phyloP scores from a whole-genome alignment of 53 echinoderm and acorn worm genomes.

The Paelopatides confundens region DNA sequence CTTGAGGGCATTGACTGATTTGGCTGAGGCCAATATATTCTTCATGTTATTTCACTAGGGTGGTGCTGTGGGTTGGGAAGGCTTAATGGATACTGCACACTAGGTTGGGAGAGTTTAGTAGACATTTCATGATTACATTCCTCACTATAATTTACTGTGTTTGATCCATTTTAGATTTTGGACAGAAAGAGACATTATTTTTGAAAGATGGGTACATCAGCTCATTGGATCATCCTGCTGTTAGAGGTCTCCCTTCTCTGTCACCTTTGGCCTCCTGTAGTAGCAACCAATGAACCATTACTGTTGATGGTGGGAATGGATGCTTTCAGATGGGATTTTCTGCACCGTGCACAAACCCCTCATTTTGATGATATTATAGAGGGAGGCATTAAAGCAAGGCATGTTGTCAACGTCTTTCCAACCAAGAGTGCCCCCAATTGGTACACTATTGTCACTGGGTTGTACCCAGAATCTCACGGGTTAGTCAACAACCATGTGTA shows the following conservation, averaged over 20 bases:
- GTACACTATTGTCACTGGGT: slow-evolving; percentile 81
- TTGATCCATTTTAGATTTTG: too few relatives aligned
- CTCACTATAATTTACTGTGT: too few relatives aligned
- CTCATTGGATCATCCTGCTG: too few relatives aligned
- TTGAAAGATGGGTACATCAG: too few relatives aligned
- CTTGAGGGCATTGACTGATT: too few relatives aligned
- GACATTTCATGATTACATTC: too few relatives aligned
- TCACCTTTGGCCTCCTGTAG: not conserved
- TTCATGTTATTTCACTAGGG: too few relatives aligned
- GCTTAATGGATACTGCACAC: too few relatives aligned
- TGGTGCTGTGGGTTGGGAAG: too few relatives aligned
- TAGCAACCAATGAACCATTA: slow-evolving; percentile 30
- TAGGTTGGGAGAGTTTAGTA: too few relatives aligned
- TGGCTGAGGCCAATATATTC: too few relatives aligned
- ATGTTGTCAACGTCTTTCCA: slow-evolving; percentile 70
- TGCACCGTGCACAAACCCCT: slow-evolving; percentile 74
- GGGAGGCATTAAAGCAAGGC: slow-evolving; percentile 74
- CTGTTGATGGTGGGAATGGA: slow-evolving; percentile 88
- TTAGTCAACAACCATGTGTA: slow-evolving; percentile 86
- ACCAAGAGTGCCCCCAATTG: slow-evolving; percentile 95
- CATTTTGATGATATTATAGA: slow-evolving; percentile 72
- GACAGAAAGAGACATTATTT: too few relatives aligned
- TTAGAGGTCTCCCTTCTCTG: not conserved
- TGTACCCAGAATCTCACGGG: slow-evolving; percentile 92
- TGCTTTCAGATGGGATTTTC: slow-evolving; percentile 90